phyloP scores from a whole-genome alignment of 2,113 vertebrate genomes.

The Microtus ochrogaster region DNA sequence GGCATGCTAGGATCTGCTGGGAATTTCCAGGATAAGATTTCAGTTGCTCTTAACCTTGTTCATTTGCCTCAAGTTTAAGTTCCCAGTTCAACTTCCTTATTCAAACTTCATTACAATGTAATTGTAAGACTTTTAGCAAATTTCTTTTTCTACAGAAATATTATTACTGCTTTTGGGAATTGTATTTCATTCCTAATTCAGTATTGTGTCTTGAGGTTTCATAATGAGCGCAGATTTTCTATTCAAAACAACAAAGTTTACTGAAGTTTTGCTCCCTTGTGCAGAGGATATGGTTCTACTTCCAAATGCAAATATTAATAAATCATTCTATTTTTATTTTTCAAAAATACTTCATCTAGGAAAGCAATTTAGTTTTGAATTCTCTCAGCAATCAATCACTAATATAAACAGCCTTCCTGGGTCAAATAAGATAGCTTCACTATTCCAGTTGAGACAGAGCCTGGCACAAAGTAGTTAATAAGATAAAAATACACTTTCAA shows the following conservation, averaged over 20 bases:
- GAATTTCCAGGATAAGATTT: not conserved
- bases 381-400: not conserved
- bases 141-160: not conserved
- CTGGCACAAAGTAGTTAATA: not conserved
- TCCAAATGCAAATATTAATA: not conserved
- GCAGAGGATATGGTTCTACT: not conserved
- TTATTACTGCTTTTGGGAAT: not conserved
- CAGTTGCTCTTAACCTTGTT: not conserved
- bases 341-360: not conserved
- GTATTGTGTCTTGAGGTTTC: not conserved
- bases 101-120: slow-evolving; percentile 10
- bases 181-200: not conserved
- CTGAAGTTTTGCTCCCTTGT: not conserved
- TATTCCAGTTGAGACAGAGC: not conserved
- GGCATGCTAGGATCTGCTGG: not conserved
- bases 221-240: not conserved
- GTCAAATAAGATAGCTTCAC: not conserved
- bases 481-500: not conserved
- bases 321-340: not conserved
- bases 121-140: not conserved
- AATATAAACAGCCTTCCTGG: not conserved
- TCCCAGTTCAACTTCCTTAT: not conserved
- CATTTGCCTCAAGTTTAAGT: not conserved
- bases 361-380: not conserved
- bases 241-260: not conserved